Evolutionary conservation across 1,140 invertebrate species (phyloP).

Genomic region (Zeugodacus cucurbitae): DNA sequence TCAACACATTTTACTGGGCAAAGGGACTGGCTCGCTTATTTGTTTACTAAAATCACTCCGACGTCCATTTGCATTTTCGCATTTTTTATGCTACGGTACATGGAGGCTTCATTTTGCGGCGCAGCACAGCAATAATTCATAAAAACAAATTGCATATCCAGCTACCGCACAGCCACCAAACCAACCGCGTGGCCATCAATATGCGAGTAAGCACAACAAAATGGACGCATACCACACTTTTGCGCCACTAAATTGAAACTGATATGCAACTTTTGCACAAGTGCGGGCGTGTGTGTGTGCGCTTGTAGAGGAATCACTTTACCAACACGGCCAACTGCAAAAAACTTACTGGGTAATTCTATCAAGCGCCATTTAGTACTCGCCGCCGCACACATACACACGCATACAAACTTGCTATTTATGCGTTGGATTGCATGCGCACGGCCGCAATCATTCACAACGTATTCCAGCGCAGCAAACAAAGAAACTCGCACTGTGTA

Average conservation of each 20-base stretch:
- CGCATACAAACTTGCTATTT: background rate
- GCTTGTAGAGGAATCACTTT: background rate
- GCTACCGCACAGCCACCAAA: background rate
- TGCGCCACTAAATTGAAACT: background rate
- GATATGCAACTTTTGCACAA: background rate
- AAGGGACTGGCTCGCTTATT: background rate
- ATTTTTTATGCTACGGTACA: background rate
- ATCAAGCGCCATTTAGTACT: background rate
- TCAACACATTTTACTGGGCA: background rate
- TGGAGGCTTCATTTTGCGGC: background rate
- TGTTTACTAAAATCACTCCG: constrained; percentile 26
- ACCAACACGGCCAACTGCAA: background rate
- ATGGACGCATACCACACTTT: background rate
- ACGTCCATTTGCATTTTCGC: constrained; percentile 30
- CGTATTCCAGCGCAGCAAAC: background rate
- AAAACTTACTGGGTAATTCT: background rate
- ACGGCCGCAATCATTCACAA: background rate
- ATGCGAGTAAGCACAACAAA: constrained; percentile 18
- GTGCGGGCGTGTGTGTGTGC: background rate
- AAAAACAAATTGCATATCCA: constrained; percentile 17
- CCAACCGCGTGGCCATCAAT: background rate
- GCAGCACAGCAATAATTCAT: constrained; percentile 6
- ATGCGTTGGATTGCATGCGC: background rate
- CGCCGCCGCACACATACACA: background rate
- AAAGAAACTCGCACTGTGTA: background rate